These are phyloP conservation scores for Larimichthys crocea DNA, from an alignment of 2,113 vertebrate species.

Conservation along the genomic window DNA sequence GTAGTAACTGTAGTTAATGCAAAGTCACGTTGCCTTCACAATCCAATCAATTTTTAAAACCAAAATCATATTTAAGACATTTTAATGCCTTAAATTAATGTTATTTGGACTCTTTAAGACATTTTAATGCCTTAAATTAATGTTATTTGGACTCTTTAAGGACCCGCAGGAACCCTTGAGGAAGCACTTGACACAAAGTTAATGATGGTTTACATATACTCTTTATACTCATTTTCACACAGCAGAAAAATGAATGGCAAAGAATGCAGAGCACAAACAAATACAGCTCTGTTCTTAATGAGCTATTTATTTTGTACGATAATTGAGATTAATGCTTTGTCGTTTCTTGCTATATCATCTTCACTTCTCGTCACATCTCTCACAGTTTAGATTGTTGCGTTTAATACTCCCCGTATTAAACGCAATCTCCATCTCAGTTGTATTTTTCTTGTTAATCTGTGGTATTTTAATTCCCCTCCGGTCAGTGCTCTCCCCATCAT, in stretches of 20 bases:
- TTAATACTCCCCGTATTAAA: too few species aligned
- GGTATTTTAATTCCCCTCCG: not conserved
- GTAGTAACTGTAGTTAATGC: too few species aligned
- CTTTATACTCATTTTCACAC: not conserved
- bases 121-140: too few species aligned
- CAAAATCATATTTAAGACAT: too few species aligned
- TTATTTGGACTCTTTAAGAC: too few species aligned
- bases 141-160: too few species aligned
- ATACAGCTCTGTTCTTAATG: not conserved
- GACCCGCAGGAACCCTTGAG: too few species aligned
- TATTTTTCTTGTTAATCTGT: not conserved
- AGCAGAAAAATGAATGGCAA: not conserved
- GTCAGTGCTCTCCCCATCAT: not conserved
- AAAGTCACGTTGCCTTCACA: too few species aligned
- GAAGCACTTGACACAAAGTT: not conserved
- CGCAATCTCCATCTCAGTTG: too few species aligned
- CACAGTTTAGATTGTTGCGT: not conserved
- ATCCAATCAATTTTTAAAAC: too few species aligned
- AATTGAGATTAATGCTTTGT: not conserved
- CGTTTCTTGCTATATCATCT: not conserved
- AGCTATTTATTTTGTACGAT: not conserved
- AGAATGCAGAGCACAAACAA: not conserved
- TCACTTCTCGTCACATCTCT: not conserved
- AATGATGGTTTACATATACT: not conserved
- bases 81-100: too few species aligned